These are phyloP conservation scores for Dipodomys spectabilis DNA, from an alignment of 2,113 vertebrate species.

Conservation along the genomic window DNA sequence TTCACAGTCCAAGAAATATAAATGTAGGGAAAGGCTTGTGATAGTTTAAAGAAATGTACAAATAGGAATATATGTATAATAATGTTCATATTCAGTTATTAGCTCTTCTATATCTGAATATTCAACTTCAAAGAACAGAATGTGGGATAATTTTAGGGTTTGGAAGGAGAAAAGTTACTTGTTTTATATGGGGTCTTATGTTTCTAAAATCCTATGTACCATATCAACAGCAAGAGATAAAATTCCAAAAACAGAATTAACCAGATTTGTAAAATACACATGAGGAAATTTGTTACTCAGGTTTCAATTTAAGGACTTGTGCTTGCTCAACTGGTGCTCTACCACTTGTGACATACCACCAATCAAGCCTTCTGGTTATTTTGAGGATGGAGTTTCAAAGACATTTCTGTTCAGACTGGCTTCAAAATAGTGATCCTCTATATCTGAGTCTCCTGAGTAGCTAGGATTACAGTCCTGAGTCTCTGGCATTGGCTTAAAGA, in stretches of 20 bases:
- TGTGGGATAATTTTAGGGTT: not conserved
- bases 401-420: too few relatives aligned
- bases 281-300: not conserved
- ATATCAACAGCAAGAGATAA: not conserved
- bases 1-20: not conserved
- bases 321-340: too few relatives aligned
- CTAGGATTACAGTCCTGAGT: too few relatives aligned
- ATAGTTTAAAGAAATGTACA: slow-evolving; percentile 9
- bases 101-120: not conserved
- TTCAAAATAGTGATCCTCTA: too few relatives aligned
- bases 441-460: too few relatives aligned
- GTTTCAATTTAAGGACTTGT: too few relatives aligned
- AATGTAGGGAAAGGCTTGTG: not conserved
- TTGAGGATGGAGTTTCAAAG: too few relatives aligned
- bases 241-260: not conserved
- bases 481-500: too few relatives aligned
- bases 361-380: too few relatives aligned
- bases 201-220: not conserved
- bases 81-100: not conserved
- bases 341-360: too few relatives aligned
- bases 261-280: not conserved
- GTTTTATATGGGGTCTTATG: not conserved
- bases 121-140: not conserved
- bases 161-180: not conserved
- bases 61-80: not conserved